Base-by-base conservation (phyloP, 2,888 invertebrate genomes). In the Megalurothrips usitatus region DNA sequence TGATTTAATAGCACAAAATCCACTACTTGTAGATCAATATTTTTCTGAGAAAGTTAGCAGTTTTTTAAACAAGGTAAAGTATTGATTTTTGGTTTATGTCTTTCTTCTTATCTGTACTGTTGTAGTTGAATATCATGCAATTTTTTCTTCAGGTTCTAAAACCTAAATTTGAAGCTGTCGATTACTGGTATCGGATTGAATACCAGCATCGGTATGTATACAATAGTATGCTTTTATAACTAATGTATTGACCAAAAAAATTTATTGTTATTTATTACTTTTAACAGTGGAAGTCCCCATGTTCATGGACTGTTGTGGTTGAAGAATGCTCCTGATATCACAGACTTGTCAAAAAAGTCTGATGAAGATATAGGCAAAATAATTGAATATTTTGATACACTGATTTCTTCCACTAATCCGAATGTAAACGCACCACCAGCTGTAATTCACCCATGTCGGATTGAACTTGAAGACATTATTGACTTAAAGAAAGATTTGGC, bases 241-340 rank as follows among this genome's bases (percentile, higher is more conserved):
- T 19, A 1, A n/a, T 23, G 10, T n/a, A 63, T 3, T n/a, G 2
- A n/a, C n/a, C 10, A n/a, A n/a, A n/a, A 4, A 63, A 11, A n/a
- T 63, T 19, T 10, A 19, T 19, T 10, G 9, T n/a, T 19, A 19
- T 63, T 63, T 19, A 10, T 9, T 63, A 10, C n/a, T 10, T n/a
- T 63, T n/a, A 19, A 19, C 47, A 17, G 84, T 23, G 83, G 84
- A 58, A 78, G 80, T 23, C 82, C 82, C 49, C 83, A 84, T 58
- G 48, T 82, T 3, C 84, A 84, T 78, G 81, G 81, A 4, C 48
- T 83, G 1, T 49, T 84, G 14, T 84, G 83, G 83, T 48, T 84
- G 1, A 23, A 83, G 43, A 82, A 79, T 11, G 82, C 82, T 11
- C 83, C 84, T 19, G 81, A 82, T 79, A 52, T 79, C 14, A 34